Base-by-base conservation (phyloP, 2,888 invertebrate species). In the Volucella inflata region DNA sequence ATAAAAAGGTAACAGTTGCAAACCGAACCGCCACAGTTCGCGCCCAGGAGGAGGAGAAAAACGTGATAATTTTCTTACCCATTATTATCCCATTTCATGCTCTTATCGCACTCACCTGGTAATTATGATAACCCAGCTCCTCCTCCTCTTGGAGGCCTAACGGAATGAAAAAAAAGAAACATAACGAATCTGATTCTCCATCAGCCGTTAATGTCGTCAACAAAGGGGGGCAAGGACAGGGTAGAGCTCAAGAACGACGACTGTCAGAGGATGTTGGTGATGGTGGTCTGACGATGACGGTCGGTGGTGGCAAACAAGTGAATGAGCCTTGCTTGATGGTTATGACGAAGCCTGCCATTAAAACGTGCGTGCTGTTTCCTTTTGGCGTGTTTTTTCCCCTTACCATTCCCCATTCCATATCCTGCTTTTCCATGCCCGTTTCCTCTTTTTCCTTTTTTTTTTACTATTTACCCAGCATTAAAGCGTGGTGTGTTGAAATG, bases 81-180 rank as follows among this genome's bases (percentile, higher is more conserved):
- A 85, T 85, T 85, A 85, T 85, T 85, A 85, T 85, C 76, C 84
- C 84, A 85, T 85, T 85, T 85, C 71, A 85, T 85, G 80, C 84
- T 85, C 84, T 85, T 85, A 85, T 85, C 84, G 84, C 84, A 76
- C 84, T 85, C 80, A 85, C 84, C 84, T 80, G 75, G 84, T 85
- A 85, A 85, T 85, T 85, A 85, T 84, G 80, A 84, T 84, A 84
- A 80, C 84, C 84, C 42, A 68, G n/a, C 81, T 44, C 44, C 51
- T 6, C 11, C 62, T 9, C 51, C 12, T 11, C 38, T 44, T 16
- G 8, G 14, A 8, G 14, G 57, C 38, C 53, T 48, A 48, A 65
- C 12, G n/a, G 17, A 46, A 50, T 30, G 53, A 53, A 77, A 30
- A 30, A 30, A 30, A n/a, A n/a, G n/a, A n/a, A n/a, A n/a, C n/a